Evolutionary conservation across 23 tunicate genomes (phyloP), one percentile per base, ranked within the genome.

Genomic region (Trididemnum clinides): DNA sequence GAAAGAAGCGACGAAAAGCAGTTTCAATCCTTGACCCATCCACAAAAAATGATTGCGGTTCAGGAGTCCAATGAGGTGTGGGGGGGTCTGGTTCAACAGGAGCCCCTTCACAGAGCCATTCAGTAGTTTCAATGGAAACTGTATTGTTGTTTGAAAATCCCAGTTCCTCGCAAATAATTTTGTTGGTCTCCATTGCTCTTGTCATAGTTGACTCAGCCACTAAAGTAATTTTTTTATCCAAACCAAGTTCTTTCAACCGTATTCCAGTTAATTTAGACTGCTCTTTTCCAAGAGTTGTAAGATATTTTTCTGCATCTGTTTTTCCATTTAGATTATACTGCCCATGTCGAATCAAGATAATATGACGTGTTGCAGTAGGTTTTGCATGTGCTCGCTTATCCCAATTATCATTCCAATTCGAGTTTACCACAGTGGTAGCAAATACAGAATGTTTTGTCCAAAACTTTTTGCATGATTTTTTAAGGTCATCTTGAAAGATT

Each of bases 21-120:
- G 95, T 83, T 86, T 95, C 98, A 44, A 95, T 95, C 19, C 94
- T 38, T 34, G 98, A 65, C 19, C 97, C 88, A 38, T 92, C 97
- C 34, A 78, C 57, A 78, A 74, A 83, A 36, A 92, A 92, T 25
- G 82, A 64, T 57, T 87, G 84, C 28, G 85, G 91, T 20, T 82
- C 81, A 10, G 90, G 90, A 20, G 33, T 51, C 85, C 92, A 83
- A 33, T 71, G 39, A 22, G 28, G 0, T 22, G 54, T 26, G 0
- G 90, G 85, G 33, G 98, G 98, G 18, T 89, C 94, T 15, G 94
- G 94, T 31, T 59, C 90, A 57, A 85, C 49, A 1, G 94, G 94
- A 50, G 98, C 89, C 2, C 98, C 98, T 85, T 94, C 98, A 44
- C 98, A 33, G n/a, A 94, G 54, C 64, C 89, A 65, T 78, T 89